Percentiles rank a stretch among this genome's conserved stretches.
These are phyloP conservation scores for Erythrolamprus reginae DNA, from an alignment of 2,113 vertebrate genomes.

Conservation along the genomic window DNA sequence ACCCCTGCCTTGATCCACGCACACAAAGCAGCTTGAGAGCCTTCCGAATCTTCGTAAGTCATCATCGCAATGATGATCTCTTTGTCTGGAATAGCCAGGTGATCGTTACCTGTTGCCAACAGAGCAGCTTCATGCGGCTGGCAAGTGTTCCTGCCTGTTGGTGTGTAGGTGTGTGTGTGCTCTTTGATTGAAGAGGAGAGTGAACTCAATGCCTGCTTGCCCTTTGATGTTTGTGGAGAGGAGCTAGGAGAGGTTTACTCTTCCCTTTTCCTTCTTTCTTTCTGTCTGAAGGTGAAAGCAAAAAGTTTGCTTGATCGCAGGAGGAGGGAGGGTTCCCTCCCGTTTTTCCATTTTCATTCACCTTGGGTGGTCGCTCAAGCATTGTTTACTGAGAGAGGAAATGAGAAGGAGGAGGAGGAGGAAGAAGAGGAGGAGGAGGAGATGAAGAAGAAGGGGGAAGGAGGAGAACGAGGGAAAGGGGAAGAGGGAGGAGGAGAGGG, in stretches of 20 bases:
- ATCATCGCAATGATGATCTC: neutral
- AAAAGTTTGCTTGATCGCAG: neutral
- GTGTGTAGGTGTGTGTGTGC: too few species aligned
- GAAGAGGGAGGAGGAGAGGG: accelerated
- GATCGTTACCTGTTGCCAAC: neutral
- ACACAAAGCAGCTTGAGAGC: neutral
- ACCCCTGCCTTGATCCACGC: neutral
- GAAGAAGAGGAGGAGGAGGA: too few species aligned
- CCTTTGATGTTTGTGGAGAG: neutral
- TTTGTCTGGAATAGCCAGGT: neutral
- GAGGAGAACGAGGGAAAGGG: accelerated
- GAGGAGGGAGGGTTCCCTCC: neutral
- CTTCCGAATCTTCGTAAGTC: neutral
- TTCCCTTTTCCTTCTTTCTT: neutral
- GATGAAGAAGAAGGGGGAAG: too few species aligned
- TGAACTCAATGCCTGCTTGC: neutral
- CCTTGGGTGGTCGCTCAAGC: neutral
- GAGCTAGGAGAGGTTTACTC: neutral
- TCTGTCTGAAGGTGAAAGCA: neutral
- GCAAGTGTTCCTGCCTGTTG: neutral
- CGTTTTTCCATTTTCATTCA: neutral
- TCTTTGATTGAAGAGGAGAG: neutral
- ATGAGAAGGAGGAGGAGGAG: too few species aligned
- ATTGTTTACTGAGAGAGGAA: neutral
- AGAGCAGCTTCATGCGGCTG: neutral